Conservation (phyloP, 2,113 vertebrate genomes). For the Atractosteus spatula region DNA sequence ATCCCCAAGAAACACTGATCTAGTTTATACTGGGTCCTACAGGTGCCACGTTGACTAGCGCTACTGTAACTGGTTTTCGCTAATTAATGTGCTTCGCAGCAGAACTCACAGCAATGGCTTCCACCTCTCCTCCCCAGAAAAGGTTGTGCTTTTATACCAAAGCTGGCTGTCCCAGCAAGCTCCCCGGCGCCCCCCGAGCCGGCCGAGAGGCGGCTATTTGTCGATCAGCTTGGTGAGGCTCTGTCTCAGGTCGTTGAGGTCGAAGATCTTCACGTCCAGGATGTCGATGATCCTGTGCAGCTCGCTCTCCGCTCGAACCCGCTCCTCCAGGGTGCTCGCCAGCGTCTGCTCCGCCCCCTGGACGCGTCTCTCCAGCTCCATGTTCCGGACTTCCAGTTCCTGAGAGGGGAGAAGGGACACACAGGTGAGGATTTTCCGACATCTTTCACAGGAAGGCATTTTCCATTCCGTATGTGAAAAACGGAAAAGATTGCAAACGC, state of each 20-base stretch:
- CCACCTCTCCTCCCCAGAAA: neutral
- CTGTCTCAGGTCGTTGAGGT: constrained; percentile 88
- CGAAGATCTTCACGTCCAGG: constrained; percentile 90
- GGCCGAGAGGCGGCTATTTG: constrained; percentile 59
- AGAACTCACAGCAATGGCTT: neutral
- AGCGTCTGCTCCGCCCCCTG: constrained; percentile 76
- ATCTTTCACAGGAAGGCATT: too few species aligned
- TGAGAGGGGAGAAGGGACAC: constrained; percentile 39
- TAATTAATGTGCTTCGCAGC: neutral
- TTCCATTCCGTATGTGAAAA: too few species aligned
- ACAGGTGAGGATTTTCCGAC: too few species aligned
- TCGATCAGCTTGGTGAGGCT: constrained; percentile 86
- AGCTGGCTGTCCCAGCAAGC: neutral
- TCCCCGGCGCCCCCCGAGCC: neutral
- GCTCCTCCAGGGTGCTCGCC: constrained; percentile 70
- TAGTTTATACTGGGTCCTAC: neutral
- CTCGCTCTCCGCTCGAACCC: constrained; percentile 77
- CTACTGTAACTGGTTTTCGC: neutral
- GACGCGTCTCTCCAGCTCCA: constrained; percentile 80
- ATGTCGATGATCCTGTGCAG: constrained; percentile 81
- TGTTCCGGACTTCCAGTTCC: constrained; percentile 82
- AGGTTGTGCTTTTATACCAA: constrained; percentile 14
- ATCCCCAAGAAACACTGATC: constrained; percentile 1
- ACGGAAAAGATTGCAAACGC: too few species aligned
- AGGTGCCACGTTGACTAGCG: neutral